These are phyloP conservation scores for Halocynthia roretzi DNA, from an alignment of 23 tunicate species.

Conservation along the genomic window DNA sequence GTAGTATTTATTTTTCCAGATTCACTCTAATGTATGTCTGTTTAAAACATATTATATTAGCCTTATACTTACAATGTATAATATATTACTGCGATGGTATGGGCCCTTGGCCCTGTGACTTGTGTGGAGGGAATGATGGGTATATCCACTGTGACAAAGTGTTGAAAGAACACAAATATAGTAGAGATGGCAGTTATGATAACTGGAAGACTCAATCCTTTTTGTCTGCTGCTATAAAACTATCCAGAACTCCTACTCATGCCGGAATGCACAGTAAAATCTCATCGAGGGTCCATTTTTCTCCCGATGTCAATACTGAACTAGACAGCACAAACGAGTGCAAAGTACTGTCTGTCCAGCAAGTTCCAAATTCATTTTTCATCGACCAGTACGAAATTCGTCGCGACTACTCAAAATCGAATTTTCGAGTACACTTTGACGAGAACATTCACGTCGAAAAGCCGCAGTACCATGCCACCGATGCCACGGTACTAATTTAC, in stretches of 20 bases:
- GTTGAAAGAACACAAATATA: too few relatives aligned
- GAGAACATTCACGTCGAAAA: constrained; percentile 14
- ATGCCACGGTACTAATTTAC: not conserved
- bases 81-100: not conserved
- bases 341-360: constrained; percentile 28
- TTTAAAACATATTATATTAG: too few relatives aligned
- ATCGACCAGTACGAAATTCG: constrained; percentile 58
- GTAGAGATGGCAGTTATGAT: too few relatives aligned
- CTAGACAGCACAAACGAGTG: constrained; percentile 1
- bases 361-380: constrained; percentile 49
- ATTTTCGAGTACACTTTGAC: not conserved
- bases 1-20: too few relatives aligned
- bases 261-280: constrained; percentile 1
- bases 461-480: constrained; percentile 1
- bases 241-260: too few relatives aligned
- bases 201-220: too few relatives aligned
- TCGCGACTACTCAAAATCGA: not conserved
- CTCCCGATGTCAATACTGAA: not conserved
- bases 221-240: too few relatives aligned
- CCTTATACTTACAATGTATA: too few relatives aligned
- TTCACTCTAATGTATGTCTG: too few relatives aligned
- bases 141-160: too few relatives aligned
- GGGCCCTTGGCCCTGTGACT: not conserved
- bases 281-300: not conserved
- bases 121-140: not conserved